Base-by-base conservation (phyloP, 2,888 invertebrate genomes). In the Lepidonotus clava region DNA sequence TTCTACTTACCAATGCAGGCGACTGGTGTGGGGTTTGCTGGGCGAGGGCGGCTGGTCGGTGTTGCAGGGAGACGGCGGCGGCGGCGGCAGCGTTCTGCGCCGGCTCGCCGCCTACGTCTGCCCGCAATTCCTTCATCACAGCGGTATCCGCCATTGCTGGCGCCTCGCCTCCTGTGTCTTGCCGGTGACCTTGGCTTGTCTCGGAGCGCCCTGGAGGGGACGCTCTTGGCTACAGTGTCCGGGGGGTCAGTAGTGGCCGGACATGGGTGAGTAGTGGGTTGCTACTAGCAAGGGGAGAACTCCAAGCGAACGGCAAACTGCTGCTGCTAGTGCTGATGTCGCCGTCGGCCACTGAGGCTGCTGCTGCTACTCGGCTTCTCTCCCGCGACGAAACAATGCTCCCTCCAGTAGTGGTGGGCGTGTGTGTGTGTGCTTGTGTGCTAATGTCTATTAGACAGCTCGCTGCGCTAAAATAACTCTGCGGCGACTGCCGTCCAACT, bases 1-100 rank as follows among this genome's bases (percentile, higher is more conserved):
- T 2, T n/a, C n/a, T 80, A 80, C 80, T 80, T 51, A 80, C 80
- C 80, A 51, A 46, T 41, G 80, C 80, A 80, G 80, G 80, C 24
- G 80, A 80, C 28, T 80, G 80, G 80, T 80, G 80, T 18, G 80
- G 80, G 41, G 80, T 80, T 24, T 41, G 46, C 32, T 80, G 80
- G 2, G 80, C 80, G 32, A 80, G 28, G 28, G 80, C 80, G 24
- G 80, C 80, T 18, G 80, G 80, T 46, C 80, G 80, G 51, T 80
- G 80, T 28, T 80, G 41, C 8, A 80, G 41, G 28, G 80, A 46
- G 38, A 38, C 38, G n/a, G 38, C 36, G 28, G 80, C 28, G 46
- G 80, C 46, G 24, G 80, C 8, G 8, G 80, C 46, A 8, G 1
- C 24, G n/a, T 36, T 28, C 80, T 4, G 14, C 51, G 51, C 51